Conservation (phyloP, 2,888 invertebrate genomes). For the Euzetes globulus region DNA sequence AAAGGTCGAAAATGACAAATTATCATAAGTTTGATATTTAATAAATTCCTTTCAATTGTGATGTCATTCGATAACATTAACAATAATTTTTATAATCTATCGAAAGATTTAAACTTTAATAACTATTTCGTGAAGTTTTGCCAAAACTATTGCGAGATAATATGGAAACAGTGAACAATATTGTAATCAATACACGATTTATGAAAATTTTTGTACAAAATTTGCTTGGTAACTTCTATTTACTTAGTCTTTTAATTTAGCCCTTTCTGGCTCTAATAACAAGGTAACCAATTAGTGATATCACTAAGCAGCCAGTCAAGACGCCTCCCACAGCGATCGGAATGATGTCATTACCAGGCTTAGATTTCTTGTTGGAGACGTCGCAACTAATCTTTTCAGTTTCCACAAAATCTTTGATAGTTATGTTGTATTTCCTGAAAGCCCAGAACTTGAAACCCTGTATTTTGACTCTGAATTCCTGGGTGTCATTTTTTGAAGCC, state of each 20-base stretch:
- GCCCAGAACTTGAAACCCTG: not conserved
- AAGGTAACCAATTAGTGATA: constrained; percentile 7
- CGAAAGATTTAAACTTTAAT: not conserved
- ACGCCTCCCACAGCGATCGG: constrained; percentile 22
- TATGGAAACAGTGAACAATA: too few relatives aligned
- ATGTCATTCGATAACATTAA: too few relatives aligned
- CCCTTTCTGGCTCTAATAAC: not conserved
- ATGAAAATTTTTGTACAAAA: not conserved
- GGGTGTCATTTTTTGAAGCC: not conserved
- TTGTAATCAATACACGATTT: too few relatives aligned
- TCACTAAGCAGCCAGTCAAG: not conserved
- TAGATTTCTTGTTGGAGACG: not conserved
- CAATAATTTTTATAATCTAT: too few relatives aligned
- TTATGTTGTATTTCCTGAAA: not conserved
- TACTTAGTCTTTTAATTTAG: not conserved
- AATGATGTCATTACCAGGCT: constrained; percentile 6
- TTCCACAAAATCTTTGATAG: not conserved
- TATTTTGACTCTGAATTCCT: not conserved
- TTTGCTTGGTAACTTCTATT: not conserved
- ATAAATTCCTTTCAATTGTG: too few relatives aligned
- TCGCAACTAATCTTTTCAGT: not conserved
- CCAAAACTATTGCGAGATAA: too few relatives aligned
- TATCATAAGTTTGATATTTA: too few relatives aligned
- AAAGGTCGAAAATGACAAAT: too few relatives aligned
- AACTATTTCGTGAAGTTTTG: too few relatives aligned